These are phyloP conservation scores for Sebastes matsubarae DNA, from an alignment of 2,797 vertebrate genomes.

Conservation along the genomic window DNA sequence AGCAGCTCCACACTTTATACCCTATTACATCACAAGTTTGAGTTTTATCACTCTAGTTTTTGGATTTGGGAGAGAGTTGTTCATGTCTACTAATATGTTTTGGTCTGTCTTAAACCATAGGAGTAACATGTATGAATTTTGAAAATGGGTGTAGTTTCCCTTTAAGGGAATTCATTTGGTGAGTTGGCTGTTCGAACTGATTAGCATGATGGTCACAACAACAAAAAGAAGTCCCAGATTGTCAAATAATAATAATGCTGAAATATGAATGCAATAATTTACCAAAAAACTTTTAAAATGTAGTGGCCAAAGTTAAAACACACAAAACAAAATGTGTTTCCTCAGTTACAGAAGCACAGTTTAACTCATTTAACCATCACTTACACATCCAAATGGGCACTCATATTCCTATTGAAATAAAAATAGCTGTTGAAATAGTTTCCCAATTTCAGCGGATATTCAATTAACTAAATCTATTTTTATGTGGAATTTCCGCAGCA, in stretches of 20 bases:
- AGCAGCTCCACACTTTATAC: too few relatives aligned
- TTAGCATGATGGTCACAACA: not conserved
- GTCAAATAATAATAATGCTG: not conserved
- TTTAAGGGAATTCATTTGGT: not conserved
- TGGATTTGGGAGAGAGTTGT: too few relatives aligned
- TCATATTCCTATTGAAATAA: not conserved
- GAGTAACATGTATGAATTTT: too few relatives aligned
- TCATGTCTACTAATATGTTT: too few relatives aligned
- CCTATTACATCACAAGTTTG: too few relatives aligned
- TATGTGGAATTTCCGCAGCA: constrained; percentile 12
- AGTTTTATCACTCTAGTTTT: too few relatives aligned
- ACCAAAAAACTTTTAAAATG: not conserved
- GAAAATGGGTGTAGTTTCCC: too few relatives aligned
- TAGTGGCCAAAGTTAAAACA: not conserved
- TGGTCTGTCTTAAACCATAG: too few relatives aligned
- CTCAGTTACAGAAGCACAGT: too few relatives aligned
- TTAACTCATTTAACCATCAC: not conserved
- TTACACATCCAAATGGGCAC: not conserved
- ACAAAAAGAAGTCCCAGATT: not conserved
- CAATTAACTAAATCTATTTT: not conserved
- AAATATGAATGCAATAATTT: not conserved
- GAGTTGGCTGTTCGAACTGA: not conserved
- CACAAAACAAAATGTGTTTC: not conserved
- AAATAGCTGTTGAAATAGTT: constrained; percentile 18
- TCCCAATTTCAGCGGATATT: constrained; percentile 1